Percentiles rank a stretch among this genome's conserved stretches.
Conservation (phyloP, 2,797 vertebrate genomes). For the Coreius guichenoti region DNA sequence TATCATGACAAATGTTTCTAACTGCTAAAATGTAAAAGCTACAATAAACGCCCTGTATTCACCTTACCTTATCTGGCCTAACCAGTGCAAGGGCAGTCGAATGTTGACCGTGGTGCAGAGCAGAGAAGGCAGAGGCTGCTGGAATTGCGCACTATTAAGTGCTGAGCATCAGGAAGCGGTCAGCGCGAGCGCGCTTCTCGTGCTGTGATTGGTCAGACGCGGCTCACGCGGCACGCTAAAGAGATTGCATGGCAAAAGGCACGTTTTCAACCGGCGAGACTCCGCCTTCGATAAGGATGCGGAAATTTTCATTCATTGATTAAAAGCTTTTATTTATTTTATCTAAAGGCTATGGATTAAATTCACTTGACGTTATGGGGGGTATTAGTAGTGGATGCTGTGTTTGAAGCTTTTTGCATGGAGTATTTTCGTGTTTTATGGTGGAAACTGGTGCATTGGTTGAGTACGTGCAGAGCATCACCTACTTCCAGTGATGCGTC, state of each 20-base stretch:
- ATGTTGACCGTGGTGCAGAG: conserved; percentile 59
- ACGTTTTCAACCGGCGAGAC: conserved; percentile 66
- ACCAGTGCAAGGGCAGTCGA: conserved; percentile 73
- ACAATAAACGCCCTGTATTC: neutral
- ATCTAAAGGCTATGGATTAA: neutral
- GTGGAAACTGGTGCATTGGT: conserved; percentile 67
- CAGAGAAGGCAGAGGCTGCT: conserved; percentile 72
- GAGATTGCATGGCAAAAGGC: conserved; percentile 63
- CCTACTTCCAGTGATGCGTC: conserved; percentile 55
- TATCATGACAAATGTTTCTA: neutral
- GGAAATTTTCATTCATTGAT: conserved; percentile 2
- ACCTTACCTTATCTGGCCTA: conserved; percentile 66
- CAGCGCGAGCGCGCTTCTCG: conserved; percentile 26
- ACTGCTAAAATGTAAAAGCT: neutral
- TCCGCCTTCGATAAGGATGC: neutral
- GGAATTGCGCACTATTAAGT: conserved; percentile 63
- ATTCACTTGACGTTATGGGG: neutral
- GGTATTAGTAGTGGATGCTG: neutral
- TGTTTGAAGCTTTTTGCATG: too few relatives aligned
- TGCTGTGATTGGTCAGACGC: conserved; percentile 68
- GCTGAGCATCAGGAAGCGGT: conserved; percentile 67
- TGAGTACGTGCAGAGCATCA: conserved; percentile 77
- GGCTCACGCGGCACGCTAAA: conserved; percentile 62
- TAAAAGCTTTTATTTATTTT: neutral
- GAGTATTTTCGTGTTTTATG: neutral